These are phyloP conservation scores for Geothlypis trichas DNA, from an alignment of 2,113 vertebrate species.

Conservation along the genomic window DNA sequence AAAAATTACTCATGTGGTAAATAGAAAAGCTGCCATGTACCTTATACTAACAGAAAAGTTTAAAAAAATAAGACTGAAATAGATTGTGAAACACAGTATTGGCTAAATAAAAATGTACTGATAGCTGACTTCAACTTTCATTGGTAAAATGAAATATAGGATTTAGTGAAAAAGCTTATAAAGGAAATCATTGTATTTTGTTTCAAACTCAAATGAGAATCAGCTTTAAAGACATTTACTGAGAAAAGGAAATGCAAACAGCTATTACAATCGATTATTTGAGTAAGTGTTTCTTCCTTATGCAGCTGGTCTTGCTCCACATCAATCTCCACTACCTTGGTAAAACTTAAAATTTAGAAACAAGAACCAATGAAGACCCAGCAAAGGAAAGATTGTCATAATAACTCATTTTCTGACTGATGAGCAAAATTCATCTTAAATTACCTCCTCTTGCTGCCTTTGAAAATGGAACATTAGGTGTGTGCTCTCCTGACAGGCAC, in stretches of 20 bases:
- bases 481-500: background rate
- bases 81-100: background rate
- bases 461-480: background rate
- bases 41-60: background rate
- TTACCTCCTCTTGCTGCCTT: background rate
- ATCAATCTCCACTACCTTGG: background rate
- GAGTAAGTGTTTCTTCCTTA: background rate
- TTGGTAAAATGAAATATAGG: background rate
- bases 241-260: conserved; percentile 3
- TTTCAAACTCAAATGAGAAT: background rate
- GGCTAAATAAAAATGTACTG: background rate
- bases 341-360: background rate
- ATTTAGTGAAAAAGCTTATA: background rate
- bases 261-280: background rate
- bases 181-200: background rate
- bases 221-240: background rate
- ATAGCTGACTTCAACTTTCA: background rate
- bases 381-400: background rate
- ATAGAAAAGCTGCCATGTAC: conserved; percentile 7
- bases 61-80: background rate
- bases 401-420: background rate
- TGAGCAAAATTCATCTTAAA: background rate
- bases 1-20: conserved; percentile 17
- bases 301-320: background rate
- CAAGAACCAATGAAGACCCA: background rate